Evolutionary conservation across 2,113 vertebrate species (phyloP), one percentile per base, ranked within the genome.

Genomic region (Gymnobelideus leadbeateri): DNA sequence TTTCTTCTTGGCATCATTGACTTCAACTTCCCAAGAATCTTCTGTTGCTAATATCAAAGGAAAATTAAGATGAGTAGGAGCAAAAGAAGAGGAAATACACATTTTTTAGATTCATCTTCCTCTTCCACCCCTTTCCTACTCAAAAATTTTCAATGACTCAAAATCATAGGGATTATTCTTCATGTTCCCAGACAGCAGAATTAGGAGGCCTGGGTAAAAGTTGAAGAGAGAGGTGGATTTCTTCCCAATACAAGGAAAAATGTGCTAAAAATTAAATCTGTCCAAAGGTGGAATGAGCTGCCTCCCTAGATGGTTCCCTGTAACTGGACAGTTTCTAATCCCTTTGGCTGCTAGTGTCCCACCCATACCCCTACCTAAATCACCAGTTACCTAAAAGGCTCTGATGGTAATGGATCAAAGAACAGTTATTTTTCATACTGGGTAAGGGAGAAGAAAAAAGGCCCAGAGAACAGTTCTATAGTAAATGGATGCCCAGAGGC

Each of bases 1-100:
- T 96, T 98, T 98, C 98, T 98, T 98, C 95, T 99, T 99, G 93
- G 98, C 96, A 68, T 98, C 98, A 28, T 99, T 99, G 96, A 99
- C 98, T 91, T 98, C 94, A 91, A 99, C 98, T 93, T 98, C 98
- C 98, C 98, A 98, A 0, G 98, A 98, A 47, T 97, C 98, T 61
- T 98, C 98, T 97, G 96, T 96, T 94, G 95, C 55, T 97, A 54
- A 90, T 50, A 89, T 97, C 98, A 94, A 97, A 98, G 98, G 57
- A 96, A 94, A 93, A 11, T 43, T 21, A 92, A 94, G 52, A 98
- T 47, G 46, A 55, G 12, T 16, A 54, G 91, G n/a, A 43, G n/a
- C 68, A 84, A 84, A 84, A 8, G n/a, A 84, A 68, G 19, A 7
- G n/a, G 43, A 84, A 43, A 84, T 84, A 1, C 19, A 43, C 19